A percentile compares a stretch with the other conserved stretches of the same genome.
Conservation (phyloP, 1,140 invertebrate species). For the Carposina sasakii region DNA sequence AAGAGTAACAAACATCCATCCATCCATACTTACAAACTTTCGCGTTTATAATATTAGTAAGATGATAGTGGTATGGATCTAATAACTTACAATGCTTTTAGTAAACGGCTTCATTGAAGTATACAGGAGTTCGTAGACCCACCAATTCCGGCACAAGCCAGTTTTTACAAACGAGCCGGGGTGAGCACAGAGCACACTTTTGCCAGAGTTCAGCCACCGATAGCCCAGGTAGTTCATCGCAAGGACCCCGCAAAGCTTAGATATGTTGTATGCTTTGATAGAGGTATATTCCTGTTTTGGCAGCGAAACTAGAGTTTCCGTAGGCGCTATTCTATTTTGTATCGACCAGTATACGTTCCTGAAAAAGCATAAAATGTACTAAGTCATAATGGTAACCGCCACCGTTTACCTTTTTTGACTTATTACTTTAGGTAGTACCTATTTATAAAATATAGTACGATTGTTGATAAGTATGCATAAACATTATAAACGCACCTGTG, state of each 20-base stretch:
- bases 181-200: constrained; percentile 87
- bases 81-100: constrained; percentile 86
- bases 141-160: constrained; percentile 85
- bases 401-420: no score
- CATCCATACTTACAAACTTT: no score
- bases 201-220: constrained; percentile 78
- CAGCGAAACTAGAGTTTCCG: constrained; percentile 73
- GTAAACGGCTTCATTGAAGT: constrained; percentile 90
- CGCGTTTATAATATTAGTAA: no score
- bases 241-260: constrained; percentile 91
- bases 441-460: constrained; percentile 8
- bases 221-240: constrained; percentile 79
- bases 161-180: constrained; percentile 94
- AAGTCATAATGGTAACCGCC: no score
- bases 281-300: constrained; percentile 79
- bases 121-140: constrained; percentile 85
- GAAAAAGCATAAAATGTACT: no score
- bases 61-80: no score
- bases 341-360: constrained; percentile 78
- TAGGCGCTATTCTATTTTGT: constrained; percentile 52
- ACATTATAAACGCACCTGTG: constrained; percentile 81
- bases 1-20: no score
- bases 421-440: no score
- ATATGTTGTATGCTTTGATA: constrained; percentile 91
- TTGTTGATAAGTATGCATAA: constrained; percentile 9